A percentile compares a stretch with the other conserved stretches of the same genome.
These are phyloP conservation scores for Psittacula derbiana DNA, from an alignment of 2,797 vertebrate species.

Conservation along the genomic window DNA sequence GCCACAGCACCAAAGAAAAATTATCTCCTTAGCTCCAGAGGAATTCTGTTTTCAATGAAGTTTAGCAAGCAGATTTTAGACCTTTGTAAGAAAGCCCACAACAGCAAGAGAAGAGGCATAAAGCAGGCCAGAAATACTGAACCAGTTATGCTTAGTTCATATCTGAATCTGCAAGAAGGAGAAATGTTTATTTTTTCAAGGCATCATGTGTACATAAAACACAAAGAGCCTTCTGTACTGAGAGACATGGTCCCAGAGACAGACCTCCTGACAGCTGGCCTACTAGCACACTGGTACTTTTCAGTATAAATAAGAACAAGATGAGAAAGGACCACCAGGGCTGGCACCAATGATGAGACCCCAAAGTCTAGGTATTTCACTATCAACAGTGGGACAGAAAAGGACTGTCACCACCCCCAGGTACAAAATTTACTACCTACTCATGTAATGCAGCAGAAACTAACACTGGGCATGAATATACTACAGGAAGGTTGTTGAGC, in stretches of 20 bases:
- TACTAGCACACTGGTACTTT: neutral
- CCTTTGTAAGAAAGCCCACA: neutral
- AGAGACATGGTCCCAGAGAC: neutral
- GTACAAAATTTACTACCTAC: neutral
- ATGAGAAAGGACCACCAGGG: neutral
- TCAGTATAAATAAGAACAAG: neutral
- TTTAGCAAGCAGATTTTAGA: neutral
- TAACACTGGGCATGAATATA: neutral
- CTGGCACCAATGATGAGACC: neutral
- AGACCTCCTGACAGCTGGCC: neutral
- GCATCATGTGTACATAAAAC: neutral
- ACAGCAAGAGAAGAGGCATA: neutral
- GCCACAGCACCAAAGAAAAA: neutral
- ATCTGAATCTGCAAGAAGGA: neutral
- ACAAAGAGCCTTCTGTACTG: conserved; percentile 11
- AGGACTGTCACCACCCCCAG: neutral
- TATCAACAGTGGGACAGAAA: neutral
- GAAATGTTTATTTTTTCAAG: conserved; percentile 6
- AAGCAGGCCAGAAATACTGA: neutral
- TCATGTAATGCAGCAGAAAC: neutral
- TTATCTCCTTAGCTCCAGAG: neutral
- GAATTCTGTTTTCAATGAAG: neutral
- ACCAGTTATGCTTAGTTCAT: neutral
- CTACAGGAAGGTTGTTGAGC: neutral
- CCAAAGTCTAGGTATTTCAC: neutral